Base-by-base conservation (phyloP, 2,888 invertebrate genomes). In the Harpalus rufipes region DNA sequence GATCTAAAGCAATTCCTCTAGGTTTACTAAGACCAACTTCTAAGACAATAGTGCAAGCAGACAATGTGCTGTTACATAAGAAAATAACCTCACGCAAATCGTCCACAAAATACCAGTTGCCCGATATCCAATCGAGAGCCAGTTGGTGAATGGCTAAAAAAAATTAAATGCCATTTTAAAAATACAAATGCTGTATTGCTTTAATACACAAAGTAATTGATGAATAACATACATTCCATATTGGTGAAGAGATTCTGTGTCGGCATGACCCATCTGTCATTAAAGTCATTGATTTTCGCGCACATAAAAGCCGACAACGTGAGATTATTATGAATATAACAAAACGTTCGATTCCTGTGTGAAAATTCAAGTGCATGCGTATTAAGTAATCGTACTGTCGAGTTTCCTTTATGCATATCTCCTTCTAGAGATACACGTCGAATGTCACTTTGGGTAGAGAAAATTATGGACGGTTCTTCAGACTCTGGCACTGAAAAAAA, bases 21-120 rank as follows among this genome's bases (percentile, higher is more conserved):
- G 96, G 94, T 91, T 95, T 95, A 89, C 92, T 93, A 86, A 96
- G 91, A 87, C 93, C 92, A 84, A 92, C 92, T 90, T 96, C 95
- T 74, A 96, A 90, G 87, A 97, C 91, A 87, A 96, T 92, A 85
- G 94, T 93, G 91, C 97, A 97, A 88, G 93, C 91, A 79, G 90
- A 90, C 89, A 96, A 92, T 82, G 92, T 89, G 79, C 91, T 91
- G 86, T 92, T 92, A 91, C 97, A 97, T 87, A 95, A 92, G 91
- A 95, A 95, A 87, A 97, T 93, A 90, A 94, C 93, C 89, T 94
- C 94, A 86, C 94, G 93, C 82, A 92, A 92, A 88, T 93, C 93
- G 91, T 96, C 96, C 88, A 95, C 92, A 89, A 97, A 93, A 92
- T 97, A 98, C 96, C 97, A 97, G 92, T 97, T 97, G 88, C 94